phyloP scores from a whole-genome alignment of 1,140 invertebrate genomes.

The Cepaea nemoralis region DNA sequence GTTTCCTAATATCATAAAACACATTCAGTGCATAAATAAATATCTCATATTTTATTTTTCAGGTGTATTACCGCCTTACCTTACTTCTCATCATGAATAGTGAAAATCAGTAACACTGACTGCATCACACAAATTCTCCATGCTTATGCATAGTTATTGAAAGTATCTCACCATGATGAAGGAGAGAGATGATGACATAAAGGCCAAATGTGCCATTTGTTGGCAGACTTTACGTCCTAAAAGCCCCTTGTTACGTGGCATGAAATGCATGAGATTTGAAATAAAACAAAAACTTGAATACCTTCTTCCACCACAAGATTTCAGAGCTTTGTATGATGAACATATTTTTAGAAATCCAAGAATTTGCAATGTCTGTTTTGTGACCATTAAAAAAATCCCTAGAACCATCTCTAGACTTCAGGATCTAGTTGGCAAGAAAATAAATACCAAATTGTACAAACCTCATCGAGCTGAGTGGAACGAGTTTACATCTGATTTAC shows the following conservation, averaged over 20 bases:
- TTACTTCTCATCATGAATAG: too few relatives aligned
- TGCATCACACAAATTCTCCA: too few relatives aligned
- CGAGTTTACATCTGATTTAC: background rate
- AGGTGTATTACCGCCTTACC: too few relatives aligned
- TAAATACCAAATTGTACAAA: constrained; percentile 25
- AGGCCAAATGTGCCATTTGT: constrained; percentile 26
- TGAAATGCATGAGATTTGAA: constrained; percentile 16
- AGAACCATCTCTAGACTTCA: background rate
- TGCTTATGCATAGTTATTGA: too few relatives aligned
- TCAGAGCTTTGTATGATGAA: constrained; percentile 7
- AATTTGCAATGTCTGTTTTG: constrained; percentile 19
- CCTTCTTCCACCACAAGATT: constrained; percentile 18
- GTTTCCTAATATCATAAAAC: too few relatives aligned
- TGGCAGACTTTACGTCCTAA: constrained; percentile 10
- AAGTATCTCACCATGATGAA: background rate
- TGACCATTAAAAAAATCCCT: constrained; percentile 14
- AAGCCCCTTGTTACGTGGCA: constrained; percentile 26
- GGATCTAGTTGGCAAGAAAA: background rate
- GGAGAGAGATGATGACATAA: background rate
- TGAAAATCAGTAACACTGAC: too few relatives aligned
- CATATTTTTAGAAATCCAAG: constrained; percentile 12
- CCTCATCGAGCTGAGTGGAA: constrained; percentile 8
- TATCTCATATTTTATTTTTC: too few relatives aligned
- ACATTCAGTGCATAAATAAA: too few relatives aligned
- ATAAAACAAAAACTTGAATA: constrained; percentile 19